Percentiles rank a stretch among this genome's conserved stretches.
Evolutionary conservation across 2,113 vertebrate species (phyloP).

Genomic region (Corythaixoides concolor): DNA sequence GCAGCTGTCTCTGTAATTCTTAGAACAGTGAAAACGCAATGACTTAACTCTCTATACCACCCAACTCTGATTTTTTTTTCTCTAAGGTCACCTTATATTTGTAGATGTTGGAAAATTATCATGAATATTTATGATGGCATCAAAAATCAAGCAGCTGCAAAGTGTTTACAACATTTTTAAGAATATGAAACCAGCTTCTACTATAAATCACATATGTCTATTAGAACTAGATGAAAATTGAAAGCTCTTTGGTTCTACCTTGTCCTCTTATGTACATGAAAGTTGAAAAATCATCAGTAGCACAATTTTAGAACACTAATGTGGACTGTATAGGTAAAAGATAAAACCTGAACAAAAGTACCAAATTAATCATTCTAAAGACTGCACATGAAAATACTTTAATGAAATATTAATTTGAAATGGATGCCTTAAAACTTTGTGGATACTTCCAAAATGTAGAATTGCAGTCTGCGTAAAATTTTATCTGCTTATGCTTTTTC

Average conservation of each 20-base stretch:
- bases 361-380: not conserved
- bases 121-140: constrained; percentile 66
- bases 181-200: constrained; percentile 42
- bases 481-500: not conserved
- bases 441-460: not conserved
- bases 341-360: constrained; percentile 11
- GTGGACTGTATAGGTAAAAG: not conserved
- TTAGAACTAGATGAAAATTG: constrained; percentile 29
- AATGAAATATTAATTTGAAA: constrained; percentile 51
- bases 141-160: constrained; percentile 63
- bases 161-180: constrained; percentile 61
- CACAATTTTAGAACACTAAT: constrained; percentile 30
- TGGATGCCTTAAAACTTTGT: constrained; percentile 1
- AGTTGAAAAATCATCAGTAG: constrained; percentile 14
- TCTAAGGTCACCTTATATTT: constrained; percentile 68
- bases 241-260: not conserved
- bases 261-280: not conserved
- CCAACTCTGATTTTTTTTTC: not conserved
- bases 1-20: constrained; percentile 22
- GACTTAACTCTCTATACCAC: not conserved
- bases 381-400: constrained; percentile 17
- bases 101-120: constrained; percentile 38
- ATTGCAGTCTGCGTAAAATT: not conserved
- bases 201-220: constrained; percentile 50
- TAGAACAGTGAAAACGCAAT: constrained; percentile 29